A percentile compares a stretch with the other conserved stretches of the same genome.
These are phyloP conservation scores for Drosophila sulfurigaster DNA, from an alignment of 1,140 invertebrate genomes.

Conservation along the genomic window DNA sequence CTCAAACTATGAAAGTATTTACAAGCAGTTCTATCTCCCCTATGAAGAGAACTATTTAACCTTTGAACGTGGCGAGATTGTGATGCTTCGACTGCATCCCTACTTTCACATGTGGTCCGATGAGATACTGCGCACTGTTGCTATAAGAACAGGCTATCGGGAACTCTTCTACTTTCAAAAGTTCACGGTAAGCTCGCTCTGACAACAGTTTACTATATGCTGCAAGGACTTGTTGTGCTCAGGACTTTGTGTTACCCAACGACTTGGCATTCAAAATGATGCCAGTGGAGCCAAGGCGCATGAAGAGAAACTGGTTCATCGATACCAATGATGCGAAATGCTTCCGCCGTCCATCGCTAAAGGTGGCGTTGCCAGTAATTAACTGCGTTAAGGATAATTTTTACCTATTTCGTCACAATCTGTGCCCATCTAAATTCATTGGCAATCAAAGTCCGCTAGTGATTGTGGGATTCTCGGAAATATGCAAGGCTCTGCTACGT, in stretches of 20 bases:
- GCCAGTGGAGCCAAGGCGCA: constrained; percentile 63
- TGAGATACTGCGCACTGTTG: constrained; percentile 48
- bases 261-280: constrained; percentile 62
- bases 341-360: not conserved
- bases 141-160: constrained; percentile 45
- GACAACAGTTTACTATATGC: not conserved
- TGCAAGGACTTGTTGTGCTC: not conserved
- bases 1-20: constrained; percentile 33
- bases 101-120: constrained; percentile 66
- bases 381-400: constrained; percentile 45
- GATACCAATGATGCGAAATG: not conserved
- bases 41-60: constrained; percentile 38
- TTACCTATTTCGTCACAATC: constrained; percentile 56
- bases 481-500: constrained; percentile 50
- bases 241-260: constrained; percentile 52
- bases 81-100: constrained; percentile 59
- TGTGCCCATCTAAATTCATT: constrained; percentile 44
- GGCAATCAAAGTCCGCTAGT: constrained; percentile 37
- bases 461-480: constrained; percentile 53
- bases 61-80: constrained; percentile 56
- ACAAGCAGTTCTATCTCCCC: constrained; percentile 53
- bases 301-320: constrained; percentile 55
- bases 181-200: constrained; percentile 20
- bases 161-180: constrained; percentile 57
- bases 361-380: not conserved